Evolutionary conservation across 2,113 vertebrate genomes (phyloP), one percentile per base, ranked within the genome.

Genomic region (Sisor rabdophorus): DNA sequence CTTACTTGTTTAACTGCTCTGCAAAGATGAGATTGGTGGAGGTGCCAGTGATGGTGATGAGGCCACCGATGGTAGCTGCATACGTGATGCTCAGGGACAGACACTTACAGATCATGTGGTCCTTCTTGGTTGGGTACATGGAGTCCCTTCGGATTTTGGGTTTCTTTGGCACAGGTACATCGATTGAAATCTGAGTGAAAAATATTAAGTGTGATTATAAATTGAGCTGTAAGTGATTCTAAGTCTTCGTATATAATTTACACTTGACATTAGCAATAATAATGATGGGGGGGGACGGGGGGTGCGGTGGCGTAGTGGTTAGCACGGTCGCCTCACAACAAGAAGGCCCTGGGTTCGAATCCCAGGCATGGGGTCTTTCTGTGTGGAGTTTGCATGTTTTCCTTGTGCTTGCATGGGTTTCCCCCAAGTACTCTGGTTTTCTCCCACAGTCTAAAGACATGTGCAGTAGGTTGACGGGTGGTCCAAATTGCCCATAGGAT

Each of bases 11-110:
- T 87, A 99, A 98, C 86, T 99, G 95, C 72, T 99, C 97, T 0
- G 98, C 91, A 80, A 99, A 99, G 75, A 99, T 99, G 84, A 98
- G 95, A 88, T 95, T 99, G 86, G 96, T 98, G 20, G 97, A 99
- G 0, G 97, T 99, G 53, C 97, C 96, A 0, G 97, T 98, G 89
- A 98, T 96, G 85, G 97, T 98, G 87, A 94, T 98, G 78, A 99
- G 93, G 9, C 97, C 97, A 1, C 97, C 96, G 0, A 98, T 98
- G 71, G 96, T 98, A 0, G 97, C 95, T 0, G 97, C 96, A 0
- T 99, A 98, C 1, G 96, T 96, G 81, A 98, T 95, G 88, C 96
- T 97, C 80, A 99, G 91, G 0, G 97, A 94, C 55, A 99, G 93
- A 79, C 96, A 98, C 85, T 98, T 99, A 81, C 97, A 98, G 86